phyloP scores from a whole-genome alignment of 2,888 invertebrate genomes.

The Meteorus colon region DNA sequence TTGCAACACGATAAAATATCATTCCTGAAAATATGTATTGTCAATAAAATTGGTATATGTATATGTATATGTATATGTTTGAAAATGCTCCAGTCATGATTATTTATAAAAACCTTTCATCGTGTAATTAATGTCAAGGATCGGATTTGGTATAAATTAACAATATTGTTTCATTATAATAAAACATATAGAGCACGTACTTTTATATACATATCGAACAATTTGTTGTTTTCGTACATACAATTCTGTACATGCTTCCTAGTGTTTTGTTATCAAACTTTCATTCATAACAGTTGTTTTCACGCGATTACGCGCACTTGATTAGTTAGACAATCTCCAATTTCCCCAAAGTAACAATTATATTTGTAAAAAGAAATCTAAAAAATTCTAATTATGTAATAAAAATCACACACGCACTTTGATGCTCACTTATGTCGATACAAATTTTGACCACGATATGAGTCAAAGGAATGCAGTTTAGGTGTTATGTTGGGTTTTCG shows the following conservation, averaged over 20 bases:
- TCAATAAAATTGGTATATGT: constrained; percentile 48
- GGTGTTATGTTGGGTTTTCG: constrained; percentile 26
- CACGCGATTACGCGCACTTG: no score
- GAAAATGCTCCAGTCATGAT: neutral
- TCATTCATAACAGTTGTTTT: no score
- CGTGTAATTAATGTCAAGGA: neutral
- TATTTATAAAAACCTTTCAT: constrained; percentile 7
- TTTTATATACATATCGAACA: constrained; percentile 15
- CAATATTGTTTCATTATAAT: neutral
- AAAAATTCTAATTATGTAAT: constrained; percentile 27
- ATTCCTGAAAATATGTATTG: constrained; percentile 54
- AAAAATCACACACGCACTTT: constrained; percentile 26
- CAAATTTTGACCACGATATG: neutral
- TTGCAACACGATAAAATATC: constrained; percentile 46
- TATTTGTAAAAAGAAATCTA: no score
- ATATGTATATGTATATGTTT: constrained; percentile 36
- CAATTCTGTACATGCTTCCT: constrained; percentile 32
- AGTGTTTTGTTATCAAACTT: neutral
- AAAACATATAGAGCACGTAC: neutral
- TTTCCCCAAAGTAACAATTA: no score
- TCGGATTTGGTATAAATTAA: neutral
- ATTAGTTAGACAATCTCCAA: no score
- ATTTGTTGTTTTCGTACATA: constrained; percentile 21
- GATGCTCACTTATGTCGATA: constrained; percentile 26
- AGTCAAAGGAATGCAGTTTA: neutral